A percentile compares a stretch with the other conserved stretches of the same genome.
These are phyloP conservation scores for Galago senegalensis DNA, from an alignment of 2,797 vertebrate species.

Conservation along the genomic window DNA sequence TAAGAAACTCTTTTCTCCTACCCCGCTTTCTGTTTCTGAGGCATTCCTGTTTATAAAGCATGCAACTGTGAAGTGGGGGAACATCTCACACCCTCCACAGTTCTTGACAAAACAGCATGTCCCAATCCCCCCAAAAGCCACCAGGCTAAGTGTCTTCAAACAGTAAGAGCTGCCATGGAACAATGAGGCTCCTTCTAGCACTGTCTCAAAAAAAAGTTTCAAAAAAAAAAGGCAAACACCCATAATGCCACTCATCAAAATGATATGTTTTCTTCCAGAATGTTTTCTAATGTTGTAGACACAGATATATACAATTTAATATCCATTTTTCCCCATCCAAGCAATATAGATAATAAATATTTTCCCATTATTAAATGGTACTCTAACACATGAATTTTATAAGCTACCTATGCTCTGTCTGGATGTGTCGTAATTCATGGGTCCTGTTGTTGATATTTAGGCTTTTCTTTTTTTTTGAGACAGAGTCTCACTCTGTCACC, in stretches of 20 bases:
- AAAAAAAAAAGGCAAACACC: neutral
- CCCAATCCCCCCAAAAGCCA: neutral
- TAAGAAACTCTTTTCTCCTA: neutral
- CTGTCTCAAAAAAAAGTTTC: neutral
- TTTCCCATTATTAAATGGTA: neutral
- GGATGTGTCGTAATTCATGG: neutral
- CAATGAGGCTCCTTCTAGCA: neutral
- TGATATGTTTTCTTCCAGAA: neutral
- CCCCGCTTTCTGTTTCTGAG: neutral
- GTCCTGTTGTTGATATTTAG: constrained; percentile 33
- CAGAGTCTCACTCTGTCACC: too few relatives aligned
- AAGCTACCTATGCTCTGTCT: neutral
- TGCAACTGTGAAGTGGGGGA: rapidly evolving
- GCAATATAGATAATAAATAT: neutral
- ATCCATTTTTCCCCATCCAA: neutral
- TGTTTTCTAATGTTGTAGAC: neutral
- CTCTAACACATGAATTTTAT: constrained; percentile 5
- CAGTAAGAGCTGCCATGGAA: neutral
- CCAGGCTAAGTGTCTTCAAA: neutral
- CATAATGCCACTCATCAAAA: neutral
- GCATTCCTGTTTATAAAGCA: neutral
- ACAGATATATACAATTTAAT: neutral
- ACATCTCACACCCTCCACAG: neutral
- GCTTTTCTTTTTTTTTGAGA: neutral
- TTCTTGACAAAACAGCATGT: neutral